Conservation (phyloP, 1,140 invertebrate genomes). For the Amphibalanus amphitrite region DNA sequence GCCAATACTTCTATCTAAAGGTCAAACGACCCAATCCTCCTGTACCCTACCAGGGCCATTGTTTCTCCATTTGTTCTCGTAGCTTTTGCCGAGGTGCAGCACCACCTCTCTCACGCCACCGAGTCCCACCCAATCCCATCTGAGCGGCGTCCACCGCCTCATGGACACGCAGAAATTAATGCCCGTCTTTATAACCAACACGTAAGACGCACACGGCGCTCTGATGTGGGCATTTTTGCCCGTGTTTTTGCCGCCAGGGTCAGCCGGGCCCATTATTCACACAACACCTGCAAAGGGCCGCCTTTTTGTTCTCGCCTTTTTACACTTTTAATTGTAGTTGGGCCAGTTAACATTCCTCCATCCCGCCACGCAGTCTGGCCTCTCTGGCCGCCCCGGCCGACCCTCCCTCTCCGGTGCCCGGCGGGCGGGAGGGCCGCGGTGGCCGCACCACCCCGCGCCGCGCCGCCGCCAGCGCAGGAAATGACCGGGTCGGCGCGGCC, state of each 20-base stretch:
- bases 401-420: no score
- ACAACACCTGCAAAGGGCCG: neutral
- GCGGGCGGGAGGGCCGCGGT: no score
- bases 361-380: neutral
- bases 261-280: neutral
- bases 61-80: no score
- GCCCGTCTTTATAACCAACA: constrained; percentile 1
- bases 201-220: neutral
- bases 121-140: neutral
- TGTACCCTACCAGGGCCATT: no score
- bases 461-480: neutral
- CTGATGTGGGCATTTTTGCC: neutral
- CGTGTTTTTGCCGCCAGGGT: neutral
- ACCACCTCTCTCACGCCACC: no score
- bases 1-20: no score
- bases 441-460: no score
- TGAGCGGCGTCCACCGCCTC: neutral
- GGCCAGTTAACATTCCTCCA: neutral
- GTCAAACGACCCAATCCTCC: no score
- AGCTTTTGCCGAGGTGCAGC: no score
- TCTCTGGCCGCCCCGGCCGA: no score
- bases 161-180: neutral
- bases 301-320: constrained; percentile 1
- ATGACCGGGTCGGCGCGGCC: neutral
- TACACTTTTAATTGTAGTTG: constrained; percentile 2